Evolutionary conservation across 2,113 vertebrate species (phyloP), one percentile per base, ranked within the genome.

Genomic region (Phylloscopus trochilus): DNA sequence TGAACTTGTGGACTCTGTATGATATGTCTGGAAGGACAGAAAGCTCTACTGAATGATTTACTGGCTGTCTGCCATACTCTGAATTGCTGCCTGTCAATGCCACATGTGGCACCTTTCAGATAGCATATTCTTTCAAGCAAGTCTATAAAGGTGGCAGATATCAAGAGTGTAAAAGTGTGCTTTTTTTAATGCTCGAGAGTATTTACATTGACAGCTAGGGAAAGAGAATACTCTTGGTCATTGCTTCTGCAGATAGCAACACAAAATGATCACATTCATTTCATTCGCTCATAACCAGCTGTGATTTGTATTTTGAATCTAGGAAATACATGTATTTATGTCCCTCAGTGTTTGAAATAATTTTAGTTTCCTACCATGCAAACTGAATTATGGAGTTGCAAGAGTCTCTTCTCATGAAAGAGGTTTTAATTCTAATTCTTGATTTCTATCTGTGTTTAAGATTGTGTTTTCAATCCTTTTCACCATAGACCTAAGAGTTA

Each of bases 61-160:
- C 81, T 95, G 93, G 74, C 86, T 93, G 56, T 59, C 95, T 80
- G 83, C 62, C 81, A 59, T 84, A 47, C 46, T 81, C 87, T 67
- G 68, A 94, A 94, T 44, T 87, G 39, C 87, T 96, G 78, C 53
- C 93, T 93, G 58, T 97, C 95, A 97, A 27, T 66, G 76, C 58
- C 62, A 84, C 64, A 78, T 35, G 72, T 78, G 92, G 56, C 75
- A 93, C 80, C 47, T 92, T 97, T 95, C 89, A 96, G 93, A 95
- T 59, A 96, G 33, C 18, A 41, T 79, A 49, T 31, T 68, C 84
- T 89, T 96, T 96, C 62, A 83, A 92, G 80, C 58, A 96, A 92
- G 47, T 82, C 72, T 27, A 30, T 95, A 87, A 90, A 69, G 39
- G 41, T 55, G 68, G 75, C 95, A 77, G 63, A 74, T 78, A 93